Conservation (phyloP, 2,113 vertebrate species). For the Clarias batrachus region DNA sequence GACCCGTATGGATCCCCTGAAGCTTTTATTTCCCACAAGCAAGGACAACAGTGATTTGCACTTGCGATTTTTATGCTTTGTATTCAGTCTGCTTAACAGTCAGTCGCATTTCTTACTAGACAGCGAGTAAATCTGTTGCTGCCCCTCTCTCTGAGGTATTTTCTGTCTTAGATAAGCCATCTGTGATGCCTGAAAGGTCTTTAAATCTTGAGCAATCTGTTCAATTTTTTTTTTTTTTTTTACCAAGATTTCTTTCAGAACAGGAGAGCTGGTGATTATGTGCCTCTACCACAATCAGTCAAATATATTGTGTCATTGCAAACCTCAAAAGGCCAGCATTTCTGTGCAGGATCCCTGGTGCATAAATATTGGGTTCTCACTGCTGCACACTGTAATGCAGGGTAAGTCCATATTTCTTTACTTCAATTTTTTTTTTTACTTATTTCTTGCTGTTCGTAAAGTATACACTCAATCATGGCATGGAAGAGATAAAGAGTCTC, state of each 20-base stretch:
- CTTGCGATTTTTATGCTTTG: conserved; percentile 18
- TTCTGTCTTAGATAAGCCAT: conserved; percentile 18
- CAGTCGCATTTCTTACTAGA: conserved; percentile 9
- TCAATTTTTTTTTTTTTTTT: neutral
- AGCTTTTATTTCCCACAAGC: conserved; percentile 12
- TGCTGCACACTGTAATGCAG: conserved; percentile 73
- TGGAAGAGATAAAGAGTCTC: neutral
- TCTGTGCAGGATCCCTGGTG: conserved; percentile 75
- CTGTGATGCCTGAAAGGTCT: conserved; percentile 17
- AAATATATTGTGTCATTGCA: conserved; percentile 68
- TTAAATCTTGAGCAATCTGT: conserved; percentile 23
- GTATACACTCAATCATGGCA: neutral
- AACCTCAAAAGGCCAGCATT: conserved; percentile 64
- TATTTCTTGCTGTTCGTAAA: neutral
- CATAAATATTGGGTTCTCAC: conserved; percentile 75
- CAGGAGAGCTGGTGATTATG: conserved; percentile 62
- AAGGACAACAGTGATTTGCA: conserved; percentile 12
- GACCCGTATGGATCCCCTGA: neutral
- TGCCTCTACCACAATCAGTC: conserved; percentile 56
- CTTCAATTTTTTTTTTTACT: neutral
- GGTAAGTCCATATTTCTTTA: conserved; percentile 48
- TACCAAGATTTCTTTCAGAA: conserved; percentile 57
- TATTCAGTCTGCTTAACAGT: neutral
- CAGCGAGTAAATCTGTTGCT: conserved; percentile 18
- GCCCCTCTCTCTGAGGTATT: neutral